Evolutionary conservation across 2,797 vertebrate species (phyloP).

Genomic region (Geotrypetes seraphini): DNA sequence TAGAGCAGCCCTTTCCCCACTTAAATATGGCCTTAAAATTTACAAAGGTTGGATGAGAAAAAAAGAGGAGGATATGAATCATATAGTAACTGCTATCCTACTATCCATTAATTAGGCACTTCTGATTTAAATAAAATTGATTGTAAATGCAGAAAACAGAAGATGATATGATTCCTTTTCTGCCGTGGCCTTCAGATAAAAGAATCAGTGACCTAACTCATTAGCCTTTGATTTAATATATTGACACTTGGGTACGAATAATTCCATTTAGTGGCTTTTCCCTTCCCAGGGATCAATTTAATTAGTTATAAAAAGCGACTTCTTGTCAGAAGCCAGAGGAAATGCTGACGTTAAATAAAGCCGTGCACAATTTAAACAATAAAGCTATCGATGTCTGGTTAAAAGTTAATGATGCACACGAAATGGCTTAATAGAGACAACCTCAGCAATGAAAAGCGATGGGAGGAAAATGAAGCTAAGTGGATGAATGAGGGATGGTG

Average conservation of each 20-base stretch:
- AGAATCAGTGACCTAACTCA: constrained; percentile 93
- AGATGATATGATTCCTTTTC: constrained; percentile 53
- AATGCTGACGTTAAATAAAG: constrained; percentile 97
- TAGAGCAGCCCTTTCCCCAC: constrained; percentile 18
- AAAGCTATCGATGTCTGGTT: constrained; percentile 82
- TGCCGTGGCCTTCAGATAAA: constrained; percentile 84
- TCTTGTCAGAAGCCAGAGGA: constrained; percentile 88
- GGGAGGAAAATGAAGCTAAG: constrained; percentile 81
- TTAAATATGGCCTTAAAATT: constrained; percentile 9
- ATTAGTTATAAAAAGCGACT: constrained; percentile 99
- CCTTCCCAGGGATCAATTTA: constrained; percentile 93
- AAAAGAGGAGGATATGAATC: constrained; percentile 25
- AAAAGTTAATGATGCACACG: constrained; percentile 95
- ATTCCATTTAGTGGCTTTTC: constrained; percentile 93
- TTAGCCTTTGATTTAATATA: constrained; percentile 99
- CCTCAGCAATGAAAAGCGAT: constrained; percentile 70
- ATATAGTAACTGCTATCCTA: constrained; percentile 49
- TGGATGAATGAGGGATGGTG: constrained; percentile 66
- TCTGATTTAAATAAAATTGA: constrained; percentile 52
- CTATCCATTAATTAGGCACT: constrained; percentile 45
- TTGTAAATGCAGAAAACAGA: constrained; percentile 56
- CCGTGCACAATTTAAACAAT: constrained; percentile 86
- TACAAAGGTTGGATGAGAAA: constrained; percentile 8
- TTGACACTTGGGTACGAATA: constrained; percentile 97
- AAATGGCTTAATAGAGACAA: constrained; percentile 85